phyloP scores from a whole-genome alignment of 2,113 vertebrate genomes.

The Paramisgurnus dabryanus region DNA sequence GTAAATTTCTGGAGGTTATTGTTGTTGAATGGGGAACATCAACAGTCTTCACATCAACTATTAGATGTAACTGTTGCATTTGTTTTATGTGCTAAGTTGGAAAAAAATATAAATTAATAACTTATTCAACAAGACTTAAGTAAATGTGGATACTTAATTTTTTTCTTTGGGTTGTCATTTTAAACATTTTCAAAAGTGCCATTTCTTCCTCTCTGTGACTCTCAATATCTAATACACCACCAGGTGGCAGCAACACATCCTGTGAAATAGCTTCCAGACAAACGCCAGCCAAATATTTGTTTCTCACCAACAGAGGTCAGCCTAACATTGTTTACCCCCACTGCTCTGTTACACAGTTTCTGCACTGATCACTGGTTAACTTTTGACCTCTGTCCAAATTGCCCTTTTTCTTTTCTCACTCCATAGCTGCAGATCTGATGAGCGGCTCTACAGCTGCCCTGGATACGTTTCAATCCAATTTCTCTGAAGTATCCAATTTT shows the following conservation, averaged over 20 bases:
- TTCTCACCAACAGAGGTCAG: constrained; percentile 33
- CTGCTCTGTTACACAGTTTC: constrained; percentile 10
- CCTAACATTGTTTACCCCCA: background rate
- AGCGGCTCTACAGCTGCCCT: background rate
- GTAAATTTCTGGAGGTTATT: no score
- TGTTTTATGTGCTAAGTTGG: no score
- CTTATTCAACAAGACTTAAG: no score
- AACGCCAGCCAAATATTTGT: background rate
- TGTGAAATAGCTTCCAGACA: background rate
- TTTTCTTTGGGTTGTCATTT: no score
- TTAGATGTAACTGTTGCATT: no score
- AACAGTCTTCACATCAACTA: no score
- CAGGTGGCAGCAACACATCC: constrained; percentile 42
- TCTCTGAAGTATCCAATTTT: constrained; percentile 11
- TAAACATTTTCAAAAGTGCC: no score
- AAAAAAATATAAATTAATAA: no score
- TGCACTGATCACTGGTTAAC: background rate
- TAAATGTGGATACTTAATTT: no score
- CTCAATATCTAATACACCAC: background rate
- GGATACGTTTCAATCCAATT: constrained; percentile 1
- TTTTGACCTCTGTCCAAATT: background rate
- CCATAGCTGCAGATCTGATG: background rate
- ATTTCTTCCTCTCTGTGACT: background rate
- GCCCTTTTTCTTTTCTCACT: background rate
- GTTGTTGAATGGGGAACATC: no score